Evolutionary conservation across 1,140 invertebrate genomes (phyloP), one percentile per base, ranked within the genome.

Genomic region (Drosophila mauritiana): DNA sequence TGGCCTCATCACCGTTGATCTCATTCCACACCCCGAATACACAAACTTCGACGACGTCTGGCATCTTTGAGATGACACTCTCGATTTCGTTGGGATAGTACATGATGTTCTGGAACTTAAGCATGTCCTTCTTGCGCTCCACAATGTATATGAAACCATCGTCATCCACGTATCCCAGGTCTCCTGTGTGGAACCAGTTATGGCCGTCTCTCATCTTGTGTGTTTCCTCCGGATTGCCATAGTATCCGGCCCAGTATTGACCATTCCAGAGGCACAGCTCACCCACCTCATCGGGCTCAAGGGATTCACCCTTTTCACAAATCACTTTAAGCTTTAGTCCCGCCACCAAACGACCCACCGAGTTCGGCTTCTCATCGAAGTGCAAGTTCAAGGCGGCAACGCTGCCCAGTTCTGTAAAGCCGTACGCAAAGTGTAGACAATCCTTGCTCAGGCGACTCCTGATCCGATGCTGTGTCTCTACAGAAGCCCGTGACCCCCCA

Each of bases 181-280:
- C 96, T 6, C 95, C 95, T 20, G 94, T 95, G 48, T 94, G 92
- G 7, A 95, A 91, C 95, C 95, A 96, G 2, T 95, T 93, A 4
- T 92, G 74, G 0, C 55, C 15, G 11, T 91, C 90, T 0, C 73
- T 62, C 2, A 90, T 58, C 12, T 72, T 53, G 10, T 46, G 51
- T 0, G 78, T 70, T 3, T 80, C 82, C 20, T 75, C 54, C 0
- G 64, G 58, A 46, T 90, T 90, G 2, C 67, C 73, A n/a, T 79
- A 91, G 42, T 91, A 91, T 0, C 90, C 90, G 1, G 73, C 51
- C 83, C 91, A 91, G 22, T 78, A 59, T 20, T 88, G 58, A 0
- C 52, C 55, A 25, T 34, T 67, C 13, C 34, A 17, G 0, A 91
- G 39, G 51, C 80, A 91, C 34, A 91, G 51, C 27, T 91, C 90